A percentile compares a stretch with the other conserved stretches of the same genome.
These are phyloP conservation scores for Ophion obscuratus DNA, from an alignment of 2,888 invertebrate genomes.

Conservation along the genomic window DNA sequence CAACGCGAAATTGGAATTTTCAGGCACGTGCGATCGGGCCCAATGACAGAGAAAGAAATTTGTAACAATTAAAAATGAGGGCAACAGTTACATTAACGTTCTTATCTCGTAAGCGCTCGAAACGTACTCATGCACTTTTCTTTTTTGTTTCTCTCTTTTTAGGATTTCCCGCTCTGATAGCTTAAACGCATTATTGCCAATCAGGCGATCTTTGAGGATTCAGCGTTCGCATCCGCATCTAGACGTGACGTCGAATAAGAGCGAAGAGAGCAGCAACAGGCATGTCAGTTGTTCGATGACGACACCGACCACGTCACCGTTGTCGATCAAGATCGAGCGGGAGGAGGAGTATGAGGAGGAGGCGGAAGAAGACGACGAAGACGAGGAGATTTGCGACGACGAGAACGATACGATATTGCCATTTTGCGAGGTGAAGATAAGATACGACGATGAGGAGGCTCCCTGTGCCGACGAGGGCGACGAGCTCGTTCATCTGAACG, in stretches of 20 bases:
- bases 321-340: background rate
- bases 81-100: background rate
- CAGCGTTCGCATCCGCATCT: background rate
- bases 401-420: constrained; percentile 19
- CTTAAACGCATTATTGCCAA: background rate
- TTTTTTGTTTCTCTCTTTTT: constrained; percentile 32
- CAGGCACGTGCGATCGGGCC: background rate
- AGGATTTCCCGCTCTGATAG: constrained; percentile 30
- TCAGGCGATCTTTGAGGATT: constrained; percentile 17
- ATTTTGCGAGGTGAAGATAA: constrained; percentile 34
- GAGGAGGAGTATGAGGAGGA: background rate
- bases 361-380: background rate
- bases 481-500: constrained; percentile 47
- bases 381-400: constrained; percentile 4
- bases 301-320: background rate
- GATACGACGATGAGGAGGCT: constrained; percentile 25
- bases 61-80: background rate
- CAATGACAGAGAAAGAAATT: background rate
- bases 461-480: constrained; percentile 16
- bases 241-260: background rate
- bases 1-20: background rate
- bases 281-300: background rate
- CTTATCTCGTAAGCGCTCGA: background rate
- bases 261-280: background rate
- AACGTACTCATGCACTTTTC: constrained; percentile 21